Percentiles rank a stretch among this genome's conserved stretches.
Evolutionary conservation across 2,888 invertebrate genomes (phyloP).

Genomic region (Tetrapedia diversipes): DNA sequence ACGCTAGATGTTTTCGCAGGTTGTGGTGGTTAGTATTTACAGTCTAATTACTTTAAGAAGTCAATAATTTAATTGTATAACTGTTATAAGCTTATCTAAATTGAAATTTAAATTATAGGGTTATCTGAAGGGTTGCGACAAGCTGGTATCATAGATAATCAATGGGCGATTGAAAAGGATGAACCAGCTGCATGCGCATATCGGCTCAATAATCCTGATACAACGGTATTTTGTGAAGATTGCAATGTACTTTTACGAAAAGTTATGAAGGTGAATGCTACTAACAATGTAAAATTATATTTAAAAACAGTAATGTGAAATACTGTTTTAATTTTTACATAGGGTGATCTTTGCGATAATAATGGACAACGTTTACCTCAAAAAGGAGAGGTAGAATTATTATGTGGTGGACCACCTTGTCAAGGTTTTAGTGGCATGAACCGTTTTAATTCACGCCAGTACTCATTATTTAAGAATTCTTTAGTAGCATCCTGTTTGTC

Average conservation of each 20-base stretch:
- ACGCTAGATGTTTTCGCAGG: slow-evolving; percentile 94
- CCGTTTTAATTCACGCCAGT: slow-evolving; percentile 92
- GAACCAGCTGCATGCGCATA: slow-evolving; percentile 92
- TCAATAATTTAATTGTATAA: neutral
- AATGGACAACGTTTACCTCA: slow-evolving; percentile 86
- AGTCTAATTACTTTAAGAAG: no score
- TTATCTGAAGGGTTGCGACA: slow-evolving; percentile 89
- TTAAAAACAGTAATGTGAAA: neutral
- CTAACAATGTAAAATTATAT: neutral
- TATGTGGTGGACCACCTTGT: slow-evolving; percentile 94
- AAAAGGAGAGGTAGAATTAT: slow-evolving; percentile 91
- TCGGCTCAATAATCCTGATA: slow-evolving; percentile 89
- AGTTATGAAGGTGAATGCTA: slow-evolving; percentile 85
- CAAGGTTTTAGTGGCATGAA: slow-evolving; percentile 96
- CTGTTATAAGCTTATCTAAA: neutral
- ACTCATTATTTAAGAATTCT: slow-evolving; percentile 94
- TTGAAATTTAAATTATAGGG: slow-evolving; percentile 80
- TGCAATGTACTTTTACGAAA: slow-evolving; percentile 89
- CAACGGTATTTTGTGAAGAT: slow-evolving; percentile 91
- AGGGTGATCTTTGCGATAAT: slow-evolving; percentile 84
- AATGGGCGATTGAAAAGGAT: slow-evolving; percentile 93
- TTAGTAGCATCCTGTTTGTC: slow-evolving; percentile 92
- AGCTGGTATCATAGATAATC: slow-evolving; percentile 87
- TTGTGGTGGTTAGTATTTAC: slow-evolving; percentile 88
- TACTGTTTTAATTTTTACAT: slow-evolving; percentile 34